Evolutionary conservation across 1,140 invertebrate genomes (phyloP), one percentile per base, ranked within the genome.

Genomic region (Palaemon carinicauda): DNA sequence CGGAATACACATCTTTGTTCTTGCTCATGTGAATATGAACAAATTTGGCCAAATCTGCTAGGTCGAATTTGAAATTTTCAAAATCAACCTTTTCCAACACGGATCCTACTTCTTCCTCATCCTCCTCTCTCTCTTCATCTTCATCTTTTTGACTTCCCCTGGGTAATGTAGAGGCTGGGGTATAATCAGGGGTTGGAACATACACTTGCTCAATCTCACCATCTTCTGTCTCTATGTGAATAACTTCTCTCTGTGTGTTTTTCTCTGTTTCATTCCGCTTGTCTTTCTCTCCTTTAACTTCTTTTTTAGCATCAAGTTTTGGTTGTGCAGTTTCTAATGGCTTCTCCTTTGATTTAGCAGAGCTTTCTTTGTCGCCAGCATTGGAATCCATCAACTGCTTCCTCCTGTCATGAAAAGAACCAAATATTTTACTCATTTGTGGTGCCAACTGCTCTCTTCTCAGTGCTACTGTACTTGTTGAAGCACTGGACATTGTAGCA

Each of bases 391-490:
- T 15, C 17, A 52, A 71, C 24, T 82, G 60, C 15, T 41, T 54
- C 15, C 79, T 27, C 21, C 71, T 88, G 69, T 88, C 71, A 33
- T 87, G 52, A 27, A 89, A 51, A 15, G 89, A 89, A 15, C 89
- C 89, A 52, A 90, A 81, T 10, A 90, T 89, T 52, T 88, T 88
- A 77, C 21, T 89, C 81, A 90, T 88, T 33, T 89, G 87, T 74
- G 89, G 89, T n/a, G 89, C 89, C 41, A 89, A 77, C 78, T 89
- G 87, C 56, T 87, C 87, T 60, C 89, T 80, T 82, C 85, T 89
- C 17, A 87, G 65, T 52, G 89, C 89, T 24, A 88, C 87, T 0
- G 83, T 88, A 53, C 88, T 87, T 24, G 54, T 71, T 7, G 81
- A 82, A 51, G 78, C 78, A 21, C 21, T 56, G 21, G 80, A 82